Evolutionary conservation across 2,797 vertebrate species (phyloP), one percentile per base, ranked within the genome.

Genomic region (Notoglanidium macrostoma): DNA sequence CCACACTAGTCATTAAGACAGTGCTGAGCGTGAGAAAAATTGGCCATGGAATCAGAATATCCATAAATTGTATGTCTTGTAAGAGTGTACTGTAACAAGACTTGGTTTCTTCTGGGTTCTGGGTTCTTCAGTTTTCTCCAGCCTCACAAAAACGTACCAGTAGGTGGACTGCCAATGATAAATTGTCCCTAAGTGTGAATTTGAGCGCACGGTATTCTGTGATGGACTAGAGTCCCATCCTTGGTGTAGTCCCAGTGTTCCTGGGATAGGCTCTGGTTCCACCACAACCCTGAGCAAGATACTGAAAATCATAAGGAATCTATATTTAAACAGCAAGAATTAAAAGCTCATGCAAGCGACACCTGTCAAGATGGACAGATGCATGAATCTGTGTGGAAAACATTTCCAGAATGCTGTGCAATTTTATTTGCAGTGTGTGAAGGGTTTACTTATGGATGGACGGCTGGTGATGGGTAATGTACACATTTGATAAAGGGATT

Each of bases 401-500:
- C 17, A 29, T 44, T 63, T 23, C 40, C 63, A 85, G 59, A 59
- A 67, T 40, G 63, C 63, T 73, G 72, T 61, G 51, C 32, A 65
- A 54, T 51, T 29, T 32, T 83, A 78, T 54, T 19, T 9, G 57
- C 26, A 51, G 29, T 5, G 23, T 44, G 80, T 15, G 2, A 55
- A 89, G 26, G 29, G 72, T 46, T 46, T 84, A 74, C 73, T n/a
- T 29, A 26, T 51, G 32, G 46, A 8, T 67, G 59, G 51, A 82
- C 8, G 59, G 79, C 32, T 11, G 40, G 14, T 32, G 29, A 14
- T 14, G 26, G 44, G 44, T 44, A 9, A 76, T 63, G 59, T 40
- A 49, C 21, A 61, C n/a, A 35, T 68, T 49, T 59, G n/a, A 89
- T 76, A 84, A 87, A 51, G 17, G 29, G 5, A 72, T 72, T 46